Evolutionary conservation across 2,113 vertebrate genomes (phyloP).

Genomic region (Microcebus lehilahytsara): DNA sequence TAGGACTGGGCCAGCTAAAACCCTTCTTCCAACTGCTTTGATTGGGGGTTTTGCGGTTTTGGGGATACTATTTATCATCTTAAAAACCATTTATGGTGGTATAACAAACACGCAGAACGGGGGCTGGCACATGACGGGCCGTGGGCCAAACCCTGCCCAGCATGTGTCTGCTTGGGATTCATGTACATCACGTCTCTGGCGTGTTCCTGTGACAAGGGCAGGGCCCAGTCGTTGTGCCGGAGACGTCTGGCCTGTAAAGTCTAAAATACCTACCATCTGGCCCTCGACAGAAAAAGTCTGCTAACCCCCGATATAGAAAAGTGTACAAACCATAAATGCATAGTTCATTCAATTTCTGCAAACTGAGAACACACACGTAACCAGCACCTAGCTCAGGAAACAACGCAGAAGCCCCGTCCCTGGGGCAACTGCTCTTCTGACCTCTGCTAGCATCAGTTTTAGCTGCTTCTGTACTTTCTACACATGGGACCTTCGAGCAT

Average conservation of each 20-base stretch:
- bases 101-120: background rate
- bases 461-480: background rate
- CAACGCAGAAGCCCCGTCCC: background rate
- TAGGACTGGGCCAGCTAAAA: background rate
- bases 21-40: background rate
- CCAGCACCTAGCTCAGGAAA: background rate
- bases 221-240: background rate
- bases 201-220: background rate
- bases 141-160: background rate
- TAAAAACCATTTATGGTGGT: background rate
- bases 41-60: background rate
- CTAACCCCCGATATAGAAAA: background rate
- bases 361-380: background rate
- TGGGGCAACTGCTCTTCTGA: background rate
- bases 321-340: background rate
- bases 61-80: background rate
- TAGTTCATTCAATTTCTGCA: no score
- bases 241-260: background rate
- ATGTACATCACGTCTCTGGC: background rate
- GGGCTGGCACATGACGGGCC: background rate
- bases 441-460: fast-evolving
- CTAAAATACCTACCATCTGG: background rate
- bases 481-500: fast-evolving
- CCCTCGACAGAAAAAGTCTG: background rate
- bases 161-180: no score